Conservation (phyloP, 2,113 vertebrate species). For the Cinclus mexicanus region DNA sequence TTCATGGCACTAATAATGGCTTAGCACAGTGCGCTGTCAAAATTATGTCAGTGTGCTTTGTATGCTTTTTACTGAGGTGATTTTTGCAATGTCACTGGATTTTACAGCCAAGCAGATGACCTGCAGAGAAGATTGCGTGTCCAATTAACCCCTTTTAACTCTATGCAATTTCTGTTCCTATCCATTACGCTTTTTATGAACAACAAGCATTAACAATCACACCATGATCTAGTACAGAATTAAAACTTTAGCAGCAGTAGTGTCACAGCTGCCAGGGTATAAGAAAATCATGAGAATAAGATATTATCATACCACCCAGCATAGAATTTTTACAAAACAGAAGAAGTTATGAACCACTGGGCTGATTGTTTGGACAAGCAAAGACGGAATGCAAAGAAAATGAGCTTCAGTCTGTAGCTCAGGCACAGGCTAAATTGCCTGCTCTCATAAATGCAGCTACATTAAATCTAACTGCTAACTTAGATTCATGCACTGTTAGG, state of each 20-base stretch:
- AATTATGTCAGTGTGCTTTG: neutral
- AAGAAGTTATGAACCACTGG: neutral
- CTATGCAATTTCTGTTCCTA: slow-evolving; percentile 19
- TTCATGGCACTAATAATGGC: neutral
- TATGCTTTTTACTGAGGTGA: neutral
- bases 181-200: slow-evolving; percentile 40
- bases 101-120: neutral
- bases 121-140: neutral
- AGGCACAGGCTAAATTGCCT: neutral
- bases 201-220: slow-evolving; percentile 41
- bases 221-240: neutral
- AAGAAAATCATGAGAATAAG: neutral
- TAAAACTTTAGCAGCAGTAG: neutral
- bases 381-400: neutral
- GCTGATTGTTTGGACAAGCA: neutral
- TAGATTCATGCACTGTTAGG: neutral
- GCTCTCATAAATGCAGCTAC: slow-evolving; percentile 33
- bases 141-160: slow-evolving; percentile 59
- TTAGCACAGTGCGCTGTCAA: neutral
- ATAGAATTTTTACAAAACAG: neutral
- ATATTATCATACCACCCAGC: neutral
- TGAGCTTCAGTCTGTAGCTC: neutral
- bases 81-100: neutral
- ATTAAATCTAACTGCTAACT: neutral
- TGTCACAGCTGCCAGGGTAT: neutral